Base-by-base conservation (phyloP, 2,888 invertebrate genomes). In the Alentia gelatinosa region DNA sequence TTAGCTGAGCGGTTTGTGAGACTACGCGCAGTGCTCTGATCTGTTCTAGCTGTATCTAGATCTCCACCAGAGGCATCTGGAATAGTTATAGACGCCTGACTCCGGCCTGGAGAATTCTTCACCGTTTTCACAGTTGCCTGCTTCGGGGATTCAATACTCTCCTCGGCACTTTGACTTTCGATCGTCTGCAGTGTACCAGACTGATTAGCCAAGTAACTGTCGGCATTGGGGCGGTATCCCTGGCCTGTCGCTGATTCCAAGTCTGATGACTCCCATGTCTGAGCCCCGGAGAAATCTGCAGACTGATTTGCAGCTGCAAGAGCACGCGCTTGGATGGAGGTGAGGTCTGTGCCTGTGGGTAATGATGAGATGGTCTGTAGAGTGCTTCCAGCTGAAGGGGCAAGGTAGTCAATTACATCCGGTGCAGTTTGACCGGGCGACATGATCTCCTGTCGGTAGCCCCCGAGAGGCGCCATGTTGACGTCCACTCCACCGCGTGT, bases 331-430 rank as follows among this genome's bases (percentile, higher is more conserved):
- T 90, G 90, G 35, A 74, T 90, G 0, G 90, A 90, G 15, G 90
- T 47, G 15, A 90, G 40, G 23, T 40, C 30, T 35, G 74, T 74
- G 12, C 79, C 90, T 35, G 90, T 79, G 35, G 56, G 90, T 40
- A 86, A 42, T 26, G 90, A 90, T 37, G 90, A 86, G 26, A 86
- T 84, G 0, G 90, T 90, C 30, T 90, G 84, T 12, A 90, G 50
- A 9, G 90, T 90, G 86, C 90, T 90, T n/a, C 30, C 33, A 1
- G 35, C 63, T 30, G 50, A 47, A 23, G 89, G 47, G 47, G n/a
- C 86, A 56, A 83, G 19, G 39, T 37, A 39, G 19, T 89, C 56
- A 9, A 30, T 30, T 23, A 12, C 63, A 19, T n/a, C n/a, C 7
- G 63, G 63, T 89, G 63, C 42, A 5, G 39, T 56, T 26, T 37